Conservation (phyloP, 1,140 invertebrate genomes). For the Halesus radiatus region DNA sequence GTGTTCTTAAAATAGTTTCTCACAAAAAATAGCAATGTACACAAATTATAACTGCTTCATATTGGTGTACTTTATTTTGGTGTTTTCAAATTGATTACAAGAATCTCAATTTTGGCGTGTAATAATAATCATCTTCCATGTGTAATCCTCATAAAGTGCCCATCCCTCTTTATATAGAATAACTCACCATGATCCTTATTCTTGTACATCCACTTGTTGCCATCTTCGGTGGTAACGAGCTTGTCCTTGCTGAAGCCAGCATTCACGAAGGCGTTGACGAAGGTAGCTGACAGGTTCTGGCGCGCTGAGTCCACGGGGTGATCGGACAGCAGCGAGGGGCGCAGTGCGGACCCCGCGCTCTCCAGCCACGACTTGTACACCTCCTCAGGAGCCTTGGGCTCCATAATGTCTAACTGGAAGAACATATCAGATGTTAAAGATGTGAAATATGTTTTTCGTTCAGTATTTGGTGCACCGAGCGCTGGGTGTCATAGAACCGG, state of each 20-base stretch:
- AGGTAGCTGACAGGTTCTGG: slow-evolving; percentile 97
- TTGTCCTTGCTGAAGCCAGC: slow-evolving; percentile 98
- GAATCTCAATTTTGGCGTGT: too few species aligned
- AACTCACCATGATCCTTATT: slow-evolving; percentile 94
- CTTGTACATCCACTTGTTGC: slow-evolving; percentile 99
- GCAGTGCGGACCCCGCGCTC: slow-evolving; percentile 87
- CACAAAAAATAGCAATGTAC: too few species aligned
- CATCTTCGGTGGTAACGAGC: slow-evolving; percentile 94
- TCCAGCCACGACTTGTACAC: slow-evolving; percentile 99
- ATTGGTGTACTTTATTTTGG: too few species aligned
- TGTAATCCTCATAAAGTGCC: neutral
- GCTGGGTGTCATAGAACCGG: too few species aligned
- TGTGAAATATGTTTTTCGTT: neutral
- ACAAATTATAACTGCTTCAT: too few species aligned
- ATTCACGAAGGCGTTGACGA: slow-evolving; percentile 99
- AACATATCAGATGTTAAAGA: neutral
- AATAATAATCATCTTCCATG: too few species aligned
- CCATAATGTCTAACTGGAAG: slow-evolving; percentile 95
- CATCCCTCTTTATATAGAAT: neutral
- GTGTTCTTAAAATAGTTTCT: too few species aligned
- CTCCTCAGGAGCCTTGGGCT: slow-evolving; percentile 99
- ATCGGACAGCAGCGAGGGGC: slow-evolving; percentile 78
- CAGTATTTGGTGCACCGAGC: too few species aligned
- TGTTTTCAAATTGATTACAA: too few species aligned
- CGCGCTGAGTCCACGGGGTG: slow-evolving; percentile 91